A percentile compares a stretch with the other conserved stretches of the same genome.
Evolutionary conservation across 2,888 invertebrate species (phyloP).

Genomic region (Chirona hameri): DNA sequence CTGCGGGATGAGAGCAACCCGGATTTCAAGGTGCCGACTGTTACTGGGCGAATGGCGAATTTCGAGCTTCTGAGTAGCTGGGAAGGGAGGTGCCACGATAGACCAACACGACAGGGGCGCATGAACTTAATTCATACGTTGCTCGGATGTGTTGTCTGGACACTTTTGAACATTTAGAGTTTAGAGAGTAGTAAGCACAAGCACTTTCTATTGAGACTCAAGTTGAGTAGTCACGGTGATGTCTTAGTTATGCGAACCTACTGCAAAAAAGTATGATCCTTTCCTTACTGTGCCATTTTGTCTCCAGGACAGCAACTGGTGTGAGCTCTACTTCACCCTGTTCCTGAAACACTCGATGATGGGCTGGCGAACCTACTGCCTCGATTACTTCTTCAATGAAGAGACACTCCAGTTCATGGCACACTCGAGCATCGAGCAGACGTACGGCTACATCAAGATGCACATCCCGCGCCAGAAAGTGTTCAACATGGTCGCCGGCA

Average conservation of each 20-base stretch:
- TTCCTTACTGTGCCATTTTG: background rate
- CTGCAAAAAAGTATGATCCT: too few relatives aligned
- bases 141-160: too few relatives aligned
- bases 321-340: background rate
- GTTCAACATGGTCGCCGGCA: background rate
- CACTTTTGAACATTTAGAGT: too few relatives aligned
- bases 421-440: background rate
- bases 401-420: background rate
- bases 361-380: constrained; percentile 2
- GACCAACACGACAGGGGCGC: too few relatives aligned
- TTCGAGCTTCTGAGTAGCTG: too few relatives aligned
- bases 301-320: background rate
- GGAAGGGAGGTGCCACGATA: too few relatives aligned
- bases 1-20: background rate
- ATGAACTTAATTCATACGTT: too few relatives aligned
- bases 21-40: background rate
- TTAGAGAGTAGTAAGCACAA: too few relatives aligned
- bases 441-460: background rate
- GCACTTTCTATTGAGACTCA: too few relatives aligned
- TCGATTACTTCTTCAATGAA: constrained; percentile 1
- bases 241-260: too few relatives aligned
- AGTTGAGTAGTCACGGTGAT: too few relatives aligned
- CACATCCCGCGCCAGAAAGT: too few relatives aligned
- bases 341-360: background rate
- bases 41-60: background rate